Evolutionary conservation across 1,140 invertebrate species (phyloP), one percentile per base, ranked within the genome.

Genomic region (Acromyrmex charruanus): DNA sequence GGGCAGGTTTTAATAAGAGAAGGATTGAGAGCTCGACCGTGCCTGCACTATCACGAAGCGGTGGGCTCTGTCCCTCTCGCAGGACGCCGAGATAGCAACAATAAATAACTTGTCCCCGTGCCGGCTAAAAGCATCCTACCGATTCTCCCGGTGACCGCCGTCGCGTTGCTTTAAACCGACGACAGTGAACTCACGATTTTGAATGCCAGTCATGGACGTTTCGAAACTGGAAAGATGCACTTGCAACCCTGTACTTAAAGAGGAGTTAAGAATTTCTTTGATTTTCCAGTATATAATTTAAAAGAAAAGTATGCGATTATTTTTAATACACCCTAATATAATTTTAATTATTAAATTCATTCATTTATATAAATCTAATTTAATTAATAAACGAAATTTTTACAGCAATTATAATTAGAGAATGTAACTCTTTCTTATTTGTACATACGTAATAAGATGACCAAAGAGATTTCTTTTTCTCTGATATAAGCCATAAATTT

Each of bases 1-100:
- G 92, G 94, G 94, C 94, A 95, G 94, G 94, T 95, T 95, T 95
- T 94, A 94, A 95, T 95, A 95, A 95, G 93, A 94, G 92, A 93
- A 94, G 94, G 93, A 94, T 94, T 94, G 93, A 94, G 94, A 94
- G 93, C 91, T 94, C 91, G 81, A 89, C 68, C 80, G 86, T 88
- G 85, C 87, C 90, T 89, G 85, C 80, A 87, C 87, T 89, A 90
- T 89, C 89, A 91, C 87, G 87, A 91, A 89, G 85, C 89, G 80
- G 87, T 89, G 90, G 79, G 79, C 80, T 87, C 84, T 85, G 81
- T 87, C 71, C 55, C 59, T 81, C 89, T 93, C 92, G 86, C 92
- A 81, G 86, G 90, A 88, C 68, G 87, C 87, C 53, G 87, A 94
- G 94, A 95, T 94, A 95, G 93, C 92, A 94, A 95, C 94, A 95